Evolutionary conservation across 2,113 vertebrate species (phyloP).

Genomic region (Isichthys henryi): DNA sequence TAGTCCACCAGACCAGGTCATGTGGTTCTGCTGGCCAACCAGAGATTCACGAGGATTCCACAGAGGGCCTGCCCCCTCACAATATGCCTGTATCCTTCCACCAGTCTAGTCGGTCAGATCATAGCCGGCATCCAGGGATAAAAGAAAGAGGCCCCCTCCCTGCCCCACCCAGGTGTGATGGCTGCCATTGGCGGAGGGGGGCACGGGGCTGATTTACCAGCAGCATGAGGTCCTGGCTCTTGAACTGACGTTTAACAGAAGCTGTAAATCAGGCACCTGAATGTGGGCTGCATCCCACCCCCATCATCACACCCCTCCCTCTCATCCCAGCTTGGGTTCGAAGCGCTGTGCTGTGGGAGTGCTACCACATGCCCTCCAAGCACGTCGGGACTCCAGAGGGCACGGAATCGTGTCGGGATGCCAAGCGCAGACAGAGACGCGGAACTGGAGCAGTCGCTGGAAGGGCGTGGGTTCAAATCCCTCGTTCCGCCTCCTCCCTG

Average conservation of each 20-base stretch:
- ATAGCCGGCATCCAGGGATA: neutral
- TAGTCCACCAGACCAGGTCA: neutral
- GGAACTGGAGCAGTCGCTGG: neutral
- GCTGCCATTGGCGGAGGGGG: neutral
- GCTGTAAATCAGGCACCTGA: constrained; percentile 64
- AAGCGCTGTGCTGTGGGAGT: neutral
- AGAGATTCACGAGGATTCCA: neutral
- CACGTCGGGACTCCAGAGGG: neutral
- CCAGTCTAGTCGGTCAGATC: neutral
- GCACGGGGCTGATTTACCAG: neutral
- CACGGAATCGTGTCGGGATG: neutral
- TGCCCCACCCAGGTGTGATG: neutral
- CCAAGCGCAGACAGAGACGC: neutral
- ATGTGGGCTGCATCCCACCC: constrained; percentile 54
- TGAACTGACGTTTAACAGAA: constrained; percentile 68
- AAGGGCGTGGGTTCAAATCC: constrained; percentile 13
- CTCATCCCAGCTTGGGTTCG: neutral
- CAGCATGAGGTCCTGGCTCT: constrained; percentile 31
- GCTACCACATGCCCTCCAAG: neutral
- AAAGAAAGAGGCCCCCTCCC: neutral
- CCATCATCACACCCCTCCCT: constrained; percentile 39
- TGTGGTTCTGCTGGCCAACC: neutral
- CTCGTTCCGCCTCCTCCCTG: neutral
- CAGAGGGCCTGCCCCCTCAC: neutral
- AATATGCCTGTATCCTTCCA: neutral